Percentiles rank a stretch among this genome's conserved stretches.
Evolutionary conservation across 2,113 vertebrate species (phyloP).

Genomic region (Cyanoderma ruficeps): DNA sequence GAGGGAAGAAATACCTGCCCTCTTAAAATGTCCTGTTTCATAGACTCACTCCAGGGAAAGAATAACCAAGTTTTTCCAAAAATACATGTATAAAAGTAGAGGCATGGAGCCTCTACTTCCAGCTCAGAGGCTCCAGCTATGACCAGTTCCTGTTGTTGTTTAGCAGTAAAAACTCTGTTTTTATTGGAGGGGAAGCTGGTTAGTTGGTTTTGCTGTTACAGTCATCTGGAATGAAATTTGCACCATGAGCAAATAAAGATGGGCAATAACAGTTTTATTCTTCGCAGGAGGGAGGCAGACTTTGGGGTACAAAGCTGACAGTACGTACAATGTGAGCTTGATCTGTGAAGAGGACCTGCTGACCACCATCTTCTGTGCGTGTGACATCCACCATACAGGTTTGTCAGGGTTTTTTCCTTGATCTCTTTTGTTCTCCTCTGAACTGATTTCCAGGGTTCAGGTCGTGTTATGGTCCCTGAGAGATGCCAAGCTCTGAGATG

Average conservation of each 20-base stretch:
- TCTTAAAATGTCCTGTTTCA: neutral
- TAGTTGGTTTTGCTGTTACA: neutral
- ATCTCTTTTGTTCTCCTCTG: neutral
- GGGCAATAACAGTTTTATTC: neutral
- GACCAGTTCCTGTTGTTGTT: neutral
- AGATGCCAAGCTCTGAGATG: fast-evolving
- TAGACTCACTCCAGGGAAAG: neutral
- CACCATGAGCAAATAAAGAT: neutral
- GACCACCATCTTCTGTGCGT: conserved; percentile 84
- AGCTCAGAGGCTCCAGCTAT: neutral
- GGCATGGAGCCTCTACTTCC: neutral
- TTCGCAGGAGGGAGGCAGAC: neutral
- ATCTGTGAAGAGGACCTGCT: conserved; percentile 87
- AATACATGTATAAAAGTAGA: fast-evolving
- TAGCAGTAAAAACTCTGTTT: neutral
- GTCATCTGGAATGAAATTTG: too few relatives aligned
- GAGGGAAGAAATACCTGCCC: neutral
- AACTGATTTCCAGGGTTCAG: neutral
- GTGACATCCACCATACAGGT: conserved; percentile 85
- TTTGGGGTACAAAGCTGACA: neutral
- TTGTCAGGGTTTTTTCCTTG: neutral
- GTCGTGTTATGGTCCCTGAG: fast-evolving
- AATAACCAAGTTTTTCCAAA: neutral
- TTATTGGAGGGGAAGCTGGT: neutral
- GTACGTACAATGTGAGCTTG: conserved; percentile 65